A percentile compares a stretch with the other conserved stretches of the same genome.
These are phyloP conservation scores for Rhagoletis pomonella DNA, from an alignment of 1,140 invertebrate species.

Conservation along the genomic window DNA sequence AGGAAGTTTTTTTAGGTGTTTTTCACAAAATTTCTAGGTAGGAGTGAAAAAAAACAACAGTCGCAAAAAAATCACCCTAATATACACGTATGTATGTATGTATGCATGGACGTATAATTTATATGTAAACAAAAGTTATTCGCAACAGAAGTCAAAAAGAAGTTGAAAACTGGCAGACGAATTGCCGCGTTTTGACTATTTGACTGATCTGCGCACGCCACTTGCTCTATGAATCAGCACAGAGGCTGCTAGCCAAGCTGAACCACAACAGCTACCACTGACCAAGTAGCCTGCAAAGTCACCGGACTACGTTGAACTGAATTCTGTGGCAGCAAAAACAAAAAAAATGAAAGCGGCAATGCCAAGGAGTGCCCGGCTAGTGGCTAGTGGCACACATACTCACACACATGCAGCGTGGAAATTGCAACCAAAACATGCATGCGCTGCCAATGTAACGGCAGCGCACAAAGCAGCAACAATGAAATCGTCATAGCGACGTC, in stretches of 20 bases:
- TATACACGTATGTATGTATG: no score
- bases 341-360: background rate
- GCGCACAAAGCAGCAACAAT: background rate
- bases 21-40: no score
- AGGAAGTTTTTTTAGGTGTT: no score
- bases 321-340: background rate
- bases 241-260: background rate
- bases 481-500: background rate
- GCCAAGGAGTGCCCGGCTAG: background rate
- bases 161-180: background rate
- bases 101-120: no score
- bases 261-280: background rate
- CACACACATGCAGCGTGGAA: background rate
- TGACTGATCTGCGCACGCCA: background rate
- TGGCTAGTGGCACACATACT: background rate
- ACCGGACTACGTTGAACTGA: background rate
- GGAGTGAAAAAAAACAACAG: no score
- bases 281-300: constrained; percentile 27
- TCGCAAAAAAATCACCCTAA: no score
- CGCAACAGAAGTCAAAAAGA: background rate
- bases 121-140: background rate
- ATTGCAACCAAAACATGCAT: background rate
- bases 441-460: background rate
- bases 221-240: background rate
- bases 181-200: background rate